phyloP scores from a whole-genome alignment of 2,113 vertebrate genomes.

The Hypomesus transpacificus region DNA sequence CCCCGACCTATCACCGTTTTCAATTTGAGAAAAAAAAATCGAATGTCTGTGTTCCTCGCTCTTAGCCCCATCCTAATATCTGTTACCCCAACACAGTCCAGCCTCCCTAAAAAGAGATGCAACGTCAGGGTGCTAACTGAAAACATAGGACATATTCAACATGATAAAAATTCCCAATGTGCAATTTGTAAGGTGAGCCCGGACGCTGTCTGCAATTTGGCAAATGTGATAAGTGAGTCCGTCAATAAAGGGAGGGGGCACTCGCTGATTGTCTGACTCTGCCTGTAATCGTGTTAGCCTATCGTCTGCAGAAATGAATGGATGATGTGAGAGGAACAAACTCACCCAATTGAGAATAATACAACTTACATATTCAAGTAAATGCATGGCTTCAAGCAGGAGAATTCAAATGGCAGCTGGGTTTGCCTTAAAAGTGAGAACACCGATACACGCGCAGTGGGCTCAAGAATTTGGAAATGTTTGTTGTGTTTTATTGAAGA shows the following conservation, averaged over 20 bases:
- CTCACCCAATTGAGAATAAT: slow-evolving; percentile 33
- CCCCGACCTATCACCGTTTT: slow-evolving; percentile 11
- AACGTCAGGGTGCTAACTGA: slow-evolving; percentile 39
- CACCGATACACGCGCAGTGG: neutral
- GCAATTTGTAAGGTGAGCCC: slow-evolving; percentile 46
- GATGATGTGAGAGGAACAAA: slow-evolving; percentile 43
- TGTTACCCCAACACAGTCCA: neutral
- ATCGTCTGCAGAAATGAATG: slow-evolving; percentile 51
- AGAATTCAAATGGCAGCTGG: neutral
- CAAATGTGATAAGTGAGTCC: slow-evolving; percentile 71
- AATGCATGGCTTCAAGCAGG: neutral
- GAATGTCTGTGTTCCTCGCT: neutral
- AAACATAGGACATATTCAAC: slow-evolving; percentile 43
- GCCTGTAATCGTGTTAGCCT: slow-evolving; percentile 55
- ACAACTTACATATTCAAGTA: slow-evolving; percentile 11
- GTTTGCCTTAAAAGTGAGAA: neutral
- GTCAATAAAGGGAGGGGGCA: slow-evolving; percentile 63
- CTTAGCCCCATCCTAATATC: slow-evolving; percentile 20
- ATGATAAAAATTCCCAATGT: slow-evolving; percentile 41
- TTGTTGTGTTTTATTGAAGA: slow-evolving; percentile 13
- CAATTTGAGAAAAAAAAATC: slow-evolving; percentile 15
- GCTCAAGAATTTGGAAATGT: slow-evolving; percentile 10
- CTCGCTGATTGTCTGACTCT: slow-evolving; percentile 58
- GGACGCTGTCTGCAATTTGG: slow-evolving; percentile 65
- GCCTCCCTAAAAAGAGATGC: slow-evolving; percentile 34